A percentile compares a stretch with the other conserved stretches of the same genome.
Evolutionary conservation across 2,113 vertebrate genomes (phyloP).

Genomic region (Mustela nigripes): DNA sequence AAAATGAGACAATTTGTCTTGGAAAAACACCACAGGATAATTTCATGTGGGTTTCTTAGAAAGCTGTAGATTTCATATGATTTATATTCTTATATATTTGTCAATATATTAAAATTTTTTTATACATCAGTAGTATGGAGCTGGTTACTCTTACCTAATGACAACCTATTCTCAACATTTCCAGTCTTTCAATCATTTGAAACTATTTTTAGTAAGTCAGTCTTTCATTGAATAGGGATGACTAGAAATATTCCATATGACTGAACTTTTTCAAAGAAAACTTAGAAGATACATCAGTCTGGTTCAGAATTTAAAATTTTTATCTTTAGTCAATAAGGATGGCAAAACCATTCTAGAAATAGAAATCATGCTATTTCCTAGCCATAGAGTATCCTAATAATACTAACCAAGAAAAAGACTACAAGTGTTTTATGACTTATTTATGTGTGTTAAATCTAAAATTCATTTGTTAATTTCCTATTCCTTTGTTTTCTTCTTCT

Average conservation of each 20-base stretch:
- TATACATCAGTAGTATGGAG: neutral
- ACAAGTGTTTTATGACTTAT: neutral
- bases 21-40: neutral
- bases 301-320: neutral
- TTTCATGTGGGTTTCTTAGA: neutral
- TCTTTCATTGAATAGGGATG: neutral
- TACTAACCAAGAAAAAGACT: constrained; percentile 7
- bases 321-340: neutral
- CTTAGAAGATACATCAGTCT: neutral
- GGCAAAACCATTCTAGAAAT: neutral
- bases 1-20: neutral
- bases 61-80: neutral
- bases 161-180: neutral
- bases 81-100: neutral
- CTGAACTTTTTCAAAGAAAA: constrained; percentile 22
- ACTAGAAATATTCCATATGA: neutral
- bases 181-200: neutral
- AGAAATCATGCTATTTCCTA: neutral
- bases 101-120: neutral
- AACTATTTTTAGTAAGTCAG: neutral
- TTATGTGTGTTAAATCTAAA: neutral
- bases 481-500: neutral
- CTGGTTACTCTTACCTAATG: neutral
- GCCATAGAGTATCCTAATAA: neutral
- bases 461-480: neutral